Conservation (phyloP, 2,797 vertebrate genomes). For the Hippoglossus hippoglossus region DNA sequence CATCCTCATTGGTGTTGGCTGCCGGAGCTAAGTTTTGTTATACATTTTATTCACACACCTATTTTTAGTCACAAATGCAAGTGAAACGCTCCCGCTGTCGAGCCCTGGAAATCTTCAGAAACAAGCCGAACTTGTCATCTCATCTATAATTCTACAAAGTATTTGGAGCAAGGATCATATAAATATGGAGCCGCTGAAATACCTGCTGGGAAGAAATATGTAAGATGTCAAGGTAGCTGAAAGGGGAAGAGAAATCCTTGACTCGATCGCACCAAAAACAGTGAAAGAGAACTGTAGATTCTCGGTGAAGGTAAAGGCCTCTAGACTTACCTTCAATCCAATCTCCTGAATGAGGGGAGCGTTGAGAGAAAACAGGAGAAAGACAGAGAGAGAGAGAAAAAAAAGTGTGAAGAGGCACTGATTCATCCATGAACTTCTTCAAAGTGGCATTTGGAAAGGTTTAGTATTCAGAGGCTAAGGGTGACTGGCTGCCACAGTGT, state of each 20-base stretch:
- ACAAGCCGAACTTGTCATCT: conserved; percentile 17
- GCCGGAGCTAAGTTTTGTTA: not conserved
- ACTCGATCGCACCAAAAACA: conserved; percentile 27
- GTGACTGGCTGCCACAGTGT: conserved; percentile 53
- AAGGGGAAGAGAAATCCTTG: conserved; percentile 24
- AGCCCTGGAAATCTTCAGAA: conserved; percentile 18
- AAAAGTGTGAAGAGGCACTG: conserved; percentile 43
- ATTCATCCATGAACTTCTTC: conserved; percentile 69
- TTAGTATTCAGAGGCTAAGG: conserved; percentile 61
- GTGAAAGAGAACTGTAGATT: conserved; percentile 2
- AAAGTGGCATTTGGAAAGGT: conserved; percentile 68
- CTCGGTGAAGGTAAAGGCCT: conserved; percentile 37
- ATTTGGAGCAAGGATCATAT: conserved; percentile 14
- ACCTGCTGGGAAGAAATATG: conserved; percentile 27
- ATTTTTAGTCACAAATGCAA: not conserved
- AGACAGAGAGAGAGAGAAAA: conserved; percentile 6
- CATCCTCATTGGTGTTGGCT: too few relatives aligned
- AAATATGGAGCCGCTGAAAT: conserved; percentile 24
- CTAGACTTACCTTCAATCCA: conserved; percentile 86
- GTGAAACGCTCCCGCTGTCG: not conserved
- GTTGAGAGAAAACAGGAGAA: conserved; percentile 52
- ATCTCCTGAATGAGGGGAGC: conserved; percentile 86
- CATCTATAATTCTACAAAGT: conserved; percentile 32
- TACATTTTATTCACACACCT: not conserved
- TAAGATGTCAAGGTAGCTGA: conserved; percentile 26